phyloP scores from a whole-genome alignment of 1,140 invertebrate species.

The Drosophila subpulchrella region DNA sequence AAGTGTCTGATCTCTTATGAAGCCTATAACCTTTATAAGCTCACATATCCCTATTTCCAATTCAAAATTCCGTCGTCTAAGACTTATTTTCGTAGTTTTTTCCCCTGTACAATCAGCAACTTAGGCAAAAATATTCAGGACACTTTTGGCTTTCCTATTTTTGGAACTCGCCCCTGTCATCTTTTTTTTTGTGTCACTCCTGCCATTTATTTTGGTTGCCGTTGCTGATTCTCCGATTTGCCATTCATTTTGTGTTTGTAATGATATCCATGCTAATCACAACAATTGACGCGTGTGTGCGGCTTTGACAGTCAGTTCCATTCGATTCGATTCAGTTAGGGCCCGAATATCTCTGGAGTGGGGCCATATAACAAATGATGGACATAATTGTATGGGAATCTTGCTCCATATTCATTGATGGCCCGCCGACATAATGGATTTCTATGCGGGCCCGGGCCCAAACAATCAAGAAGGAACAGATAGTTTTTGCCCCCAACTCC shows the following conservation, averaged over 20 bases:
- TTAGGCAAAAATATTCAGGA: conserved; percentile 28
- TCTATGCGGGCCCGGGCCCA: conserved; percentile 30
- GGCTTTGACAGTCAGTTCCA: conserved; percentile 52
- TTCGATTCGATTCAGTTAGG: conserved; percentile 7
- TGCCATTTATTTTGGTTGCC: conserved; percentile 30
- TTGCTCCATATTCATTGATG: conserved; percentile 32
- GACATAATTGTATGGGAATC: conserved; percentile 48
- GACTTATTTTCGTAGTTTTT: neutral
- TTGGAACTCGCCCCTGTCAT: conserved; percentile 41
- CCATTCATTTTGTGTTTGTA: conserved; percentile 76
- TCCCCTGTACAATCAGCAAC: conserved; percentile 24
- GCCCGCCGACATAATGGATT: conserved; percentile 33
- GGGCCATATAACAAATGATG: conserved; percentile 45
- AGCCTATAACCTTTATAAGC: no score
- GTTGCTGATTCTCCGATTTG: conserved; percentile 65
- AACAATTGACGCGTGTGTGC: conserved; percentile 77
- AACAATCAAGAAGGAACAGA: conserved; percentile 20
- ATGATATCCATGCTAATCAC: conserved; percentile 82
- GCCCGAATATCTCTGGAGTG: neutral
- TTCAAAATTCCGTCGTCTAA: neutral
- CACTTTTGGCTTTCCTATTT: conserved; percentile 62
- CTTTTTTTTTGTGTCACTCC: conserved; percentile 13
- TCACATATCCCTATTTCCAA: no score
- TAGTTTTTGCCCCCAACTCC: conserved; percentile 22
- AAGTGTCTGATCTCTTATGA: no score